Base-by-base conservation (phyloP, 2,888 invertebrate genomes). In the Drosophila mercatorum region DNA sequence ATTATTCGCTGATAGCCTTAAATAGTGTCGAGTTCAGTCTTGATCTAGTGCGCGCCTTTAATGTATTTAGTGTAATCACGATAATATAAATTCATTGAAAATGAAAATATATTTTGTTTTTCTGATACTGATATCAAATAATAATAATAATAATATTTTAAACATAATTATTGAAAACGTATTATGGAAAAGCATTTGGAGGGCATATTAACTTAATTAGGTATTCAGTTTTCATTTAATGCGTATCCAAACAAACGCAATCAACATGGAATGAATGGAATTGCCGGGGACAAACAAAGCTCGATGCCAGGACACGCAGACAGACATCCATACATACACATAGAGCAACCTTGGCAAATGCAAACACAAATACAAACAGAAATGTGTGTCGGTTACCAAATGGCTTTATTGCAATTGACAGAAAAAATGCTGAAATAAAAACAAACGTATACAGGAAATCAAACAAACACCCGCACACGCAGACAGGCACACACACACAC, bases 321-420 rank as follows among this genome's bases (percentile, higher is more conserved):
- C 52, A 47, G 10, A 34, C 28, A 5, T 0, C 5, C 28, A 28
- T 12, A 34, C 28, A 5, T 0, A 5, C 28, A 28, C 11, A 34
- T 28, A 56, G 34, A 41, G 2, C 17, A 55, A 26, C 55, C 46
- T 56, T 40, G 56, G 31, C 57, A 41, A 44, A 57, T 36, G 41
- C 69, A 62, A 44, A 63, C 44, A 62, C 43, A 43, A 31, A 28
- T 10, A 22, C 43, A 67, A 56, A 58, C 31, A 73, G 28, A 59
- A 44, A 58, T 65, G 60, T 66, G 51, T 58, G 26, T 56, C 46
- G 44, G 41, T 46, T 52, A 43, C 55, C 55, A 66, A 82, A 88
- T 83, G 70, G 72, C 74, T 86, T 65, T 80, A 88, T 77, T 88
- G 77, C 72, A 83, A 74, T 77, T 72, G 87, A 68, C 78, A 72